phyloP scores from a whole-genome alignment of 2,888 invertebrate species.

The Galerucella nymphaeae region DNA sequence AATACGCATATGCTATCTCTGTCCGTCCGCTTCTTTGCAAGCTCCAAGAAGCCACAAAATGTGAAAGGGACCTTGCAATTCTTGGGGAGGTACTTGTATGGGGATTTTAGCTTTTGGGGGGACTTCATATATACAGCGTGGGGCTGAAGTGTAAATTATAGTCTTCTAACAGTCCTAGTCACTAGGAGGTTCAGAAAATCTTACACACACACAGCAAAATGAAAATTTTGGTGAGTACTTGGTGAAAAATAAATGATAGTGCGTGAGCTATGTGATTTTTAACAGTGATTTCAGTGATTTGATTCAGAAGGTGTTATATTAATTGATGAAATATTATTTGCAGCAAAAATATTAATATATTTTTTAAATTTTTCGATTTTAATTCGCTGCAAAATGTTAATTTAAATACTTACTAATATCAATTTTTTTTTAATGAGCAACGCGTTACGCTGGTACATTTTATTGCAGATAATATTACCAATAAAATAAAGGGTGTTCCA shows the following conservation, averaged over 20 bases:
- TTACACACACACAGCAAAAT: constrained; percentile 51
- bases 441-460: no score
- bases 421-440: no score
- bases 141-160: constrained; percentile 51
- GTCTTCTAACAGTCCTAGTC: constrained; percentile 63
- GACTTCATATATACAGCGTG: constrained; percentile 59
- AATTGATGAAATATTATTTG: no score
- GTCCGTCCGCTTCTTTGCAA: constrained; percentile 33
- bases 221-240: constrained; percentile 61
- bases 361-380: no score
- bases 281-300: constrained; percentile 2
- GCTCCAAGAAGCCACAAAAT: constrained; percentile 42
- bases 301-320: background rate
- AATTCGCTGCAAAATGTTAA: no score
- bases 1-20: constrained; percentile 24
- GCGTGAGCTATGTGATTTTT: constrained; percentile 3
- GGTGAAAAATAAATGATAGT: background rate
- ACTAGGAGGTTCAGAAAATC: constrained; percentile 59
- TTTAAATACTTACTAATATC: no score
- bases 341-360: no score
- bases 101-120: constrained; percentile 51
- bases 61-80: constrained; percentile 65
- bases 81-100: constrained; percentile 39
- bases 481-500: no score
- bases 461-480: no score